Evolutionary conservation across 2,797 vertebrate species (phyloP), one percentile per base, ranked within the genome.

Genomic region (Leucoraja ocellata): DNA sequence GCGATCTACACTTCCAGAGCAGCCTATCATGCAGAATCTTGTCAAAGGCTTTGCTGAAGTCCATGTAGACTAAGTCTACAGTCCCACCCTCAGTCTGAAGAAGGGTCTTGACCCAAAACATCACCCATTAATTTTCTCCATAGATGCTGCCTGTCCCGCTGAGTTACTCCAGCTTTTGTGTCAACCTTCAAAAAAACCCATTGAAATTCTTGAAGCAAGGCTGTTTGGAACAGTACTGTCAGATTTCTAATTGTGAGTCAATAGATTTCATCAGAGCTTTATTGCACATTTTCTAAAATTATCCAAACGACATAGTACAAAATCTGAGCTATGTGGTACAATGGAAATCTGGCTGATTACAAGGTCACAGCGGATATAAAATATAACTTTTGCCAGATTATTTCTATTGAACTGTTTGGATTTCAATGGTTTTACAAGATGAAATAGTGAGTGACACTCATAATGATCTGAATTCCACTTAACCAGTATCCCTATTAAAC

Each of bases 291-390:
- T 88, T 68, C 84, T 63, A 88, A 88, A 88, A 65, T 10, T 16
- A 18, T 7, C 4, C 3, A 14, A 6, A 65, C 28, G 32, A 88
- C 14, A 65, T n/a, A 61, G 7, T 10, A 65, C 61, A 65, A 21
- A 32, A 65, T 88, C n/a, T 68, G 84, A 88, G 61, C n/a, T 32
- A 68, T 88, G n/a, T 68, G 61, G n/a, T n/a, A 88, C 81, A 84
- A 84, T 0, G 65, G 84, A 88, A 68, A 63, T 10, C 63, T 36
- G 10, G 28, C 68, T 68, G n/a, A 88, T 88, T 18, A 4, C 16
- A 65, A 36, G n/a, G 16, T 65, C 61, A 36, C 1, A 63, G 4
- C 9, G n/a, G 61, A 88, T 63, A 68, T 39, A 36, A 79, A 79
- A 79, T 39, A 18, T 18, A 18, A 1, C 28, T 21, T 32, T 21